phyloP scores from a whole-genome alignment of 2,797 vertebrate genomes.

The Vireo griseus region DNA sequence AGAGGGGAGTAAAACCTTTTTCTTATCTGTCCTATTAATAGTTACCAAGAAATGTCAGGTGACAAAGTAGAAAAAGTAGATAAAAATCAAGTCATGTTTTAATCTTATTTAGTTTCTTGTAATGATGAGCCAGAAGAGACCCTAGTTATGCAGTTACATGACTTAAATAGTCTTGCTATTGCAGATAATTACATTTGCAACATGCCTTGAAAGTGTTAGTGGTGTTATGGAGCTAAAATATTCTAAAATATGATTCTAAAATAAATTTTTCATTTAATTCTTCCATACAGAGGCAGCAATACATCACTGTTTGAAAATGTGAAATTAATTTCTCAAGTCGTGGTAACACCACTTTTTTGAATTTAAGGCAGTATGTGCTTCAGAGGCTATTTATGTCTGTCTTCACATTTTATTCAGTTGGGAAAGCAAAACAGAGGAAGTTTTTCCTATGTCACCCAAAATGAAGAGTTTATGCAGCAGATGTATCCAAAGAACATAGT shows the following conservation, averaged over 20 bases:
- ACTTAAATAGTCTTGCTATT: conserved; percentile 23
- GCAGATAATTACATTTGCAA: conserved; percentile 44
- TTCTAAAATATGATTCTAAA: not conserved
- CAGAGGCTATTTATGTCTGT: not conserved
- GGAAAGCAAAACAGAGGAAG: not conserved
- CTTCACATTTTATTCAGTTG: not conserved
- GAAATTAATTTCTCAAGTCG: not conserved
- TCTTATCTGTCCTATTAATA: conserved; percentile 54
- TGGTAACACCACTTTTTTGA: not conserved
- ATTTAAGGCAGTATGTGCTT: not conserved
- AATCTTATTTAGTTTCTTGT: conserved; percentile 4
- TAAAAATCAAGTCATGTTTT: conserved; percentile 15
- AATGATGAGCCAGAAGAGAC: conserved; percentile 45
- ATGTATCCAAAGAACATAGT: not conserved
- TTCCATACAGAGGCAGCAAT: not conserved
- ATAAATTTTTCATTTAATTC: not conserved
- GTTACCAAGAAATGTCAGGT: conserved; percentile 21
- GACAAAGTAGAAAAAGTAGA: not conserved
- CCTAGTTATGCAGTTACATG: conserved; percentile 55
- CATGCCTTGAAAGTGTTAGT: not conserved
- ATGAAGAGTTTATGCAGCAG: not conserved
- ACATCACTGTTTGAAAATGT: not conserved
- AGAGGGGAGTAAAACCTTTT: conserved; percentile 39
- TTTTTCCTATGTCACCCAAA: not conserved
- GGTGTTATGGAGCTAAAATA: not conserved